These are phyloP conservation scores for Anolis carolinensis DNA, from an alignment of 2,113 vertebrate genomes.

Conservation along the genomic window DNA sequence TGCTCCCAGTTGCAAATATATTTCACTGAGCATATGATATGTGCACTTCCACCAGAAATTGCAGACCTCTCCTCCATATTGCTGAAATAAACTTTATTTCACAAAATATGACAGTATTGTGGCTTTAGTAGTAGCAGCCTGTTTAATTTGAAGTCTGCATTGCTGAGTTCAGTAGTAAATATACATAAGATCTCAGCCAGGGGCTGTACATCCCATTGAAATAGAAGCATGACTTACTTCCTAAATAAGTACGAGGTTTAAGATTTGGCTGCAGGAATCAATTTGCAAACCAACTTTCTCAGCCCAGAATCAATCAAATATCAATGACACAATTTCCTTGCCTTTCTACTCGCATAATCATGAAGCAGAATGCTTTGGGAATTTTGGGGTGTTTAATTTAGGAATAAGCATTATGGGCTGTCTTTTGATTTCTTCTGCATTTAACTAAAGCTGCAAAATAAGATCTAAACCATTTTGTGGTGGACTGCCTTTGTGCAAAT, in stretches of 20 bases:
- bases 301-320: conserved; percentile 60
- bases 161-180: not conserved
- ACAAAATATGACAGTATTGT: conserved; percentile 18
- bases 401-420: conserved; percentile 73
- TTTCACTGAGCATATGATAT: conserved; percentile 58
- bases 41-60: conserved; percentile 66
- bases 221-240: conserved; percentile 1
- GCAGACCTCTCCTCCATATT: conserved; percentile 42
- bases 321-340: conserved; percentile 74
- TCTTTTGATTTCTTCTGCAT: conserved; percentile 64
- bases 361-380: conserved; percentile 53
- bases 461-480: conserved; percentile 73
- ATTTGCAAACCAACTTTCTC: conserved; percentile 48
- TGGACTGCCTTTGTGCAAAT: conserved; percentile 67
- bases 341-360: conserved; percentile 60
- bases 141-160: conserved; percentile 16
- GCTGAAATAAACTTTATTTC: conserved; percentile 56
- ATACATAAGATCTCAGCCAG: not conserved
- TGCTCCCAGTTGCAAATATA: conserved; percentile 47
- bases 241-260: conserved; percentile 34
- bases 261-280: conserved; percentile 30
- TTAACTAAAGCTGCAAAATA: conserved; percentile 78
- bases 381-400: conserved; percentile 69
- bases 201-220: not conserved
- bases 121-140: not conserved